Base-by-base conservation (phyloP, 2,113 vertebrate species). In the Fulmarus glacialis region DNA sequence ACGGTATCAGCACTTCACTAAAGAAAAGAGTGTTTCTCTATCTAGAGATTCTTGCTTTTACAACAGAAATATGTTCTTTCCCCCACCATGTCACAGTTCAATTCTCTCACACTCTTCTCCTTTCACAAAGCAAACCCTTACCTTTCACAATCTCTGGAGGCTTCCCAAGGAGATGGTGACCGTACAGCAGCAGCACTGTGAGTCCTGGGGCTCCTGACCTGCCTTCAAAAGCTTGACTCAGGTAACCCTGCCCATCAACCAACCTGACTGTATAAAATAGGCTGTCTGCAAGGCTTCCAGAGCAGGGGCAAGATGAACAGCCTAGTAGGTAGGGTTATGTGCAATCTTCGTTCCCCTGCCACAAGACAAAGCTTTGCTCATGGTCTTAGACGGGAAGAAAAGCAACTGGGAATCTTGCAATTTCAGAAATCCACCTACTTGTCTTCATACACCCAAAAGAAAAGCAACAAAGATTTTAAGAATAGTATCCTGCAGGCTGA, bases 261-360 rank as follows among this genome's bases (percentile, higher is more conserved):
- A 52, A 26, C 24, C 67, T 45, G 67, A 18, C 21, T 30, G 21
- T 19, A 27, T 18, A 36, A 34, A 50, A 71, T 2, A 50, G 22
- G 62, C 32, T 52, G 56, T 1, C n/a, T 19, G 42, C 34, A 24
- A 36, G 40, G 40, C 45, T 70, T 70, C 30, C 66, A 74, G 56
- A 73, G 59, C 50, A 50, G 56, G 16, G 26, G 23, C 56, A 84
- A 55, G 24, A 67, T 15, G 19, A 68, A 38, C 14, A n/a, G 64
- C 38, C 48, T 9, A 17, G 23, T 2, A 38, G 34, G 27, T 7
- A 55, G 32, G 12, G 8, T n/a, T 36, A 56, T 2, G 1, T 3
- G 34, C 42, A 43, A 38, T 6, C 22, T 15, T 14, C 16, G 22
- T 9, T 83, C 27, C 38, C 32, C 45, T 67, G 34, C 15, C 42